A percentile compares a stretch with the other conserved stretches of the same genome.
phyloP scores from a whole-genome alignment of 2,113 vertebrate species.

The Pelecanus crispus region DNA sequence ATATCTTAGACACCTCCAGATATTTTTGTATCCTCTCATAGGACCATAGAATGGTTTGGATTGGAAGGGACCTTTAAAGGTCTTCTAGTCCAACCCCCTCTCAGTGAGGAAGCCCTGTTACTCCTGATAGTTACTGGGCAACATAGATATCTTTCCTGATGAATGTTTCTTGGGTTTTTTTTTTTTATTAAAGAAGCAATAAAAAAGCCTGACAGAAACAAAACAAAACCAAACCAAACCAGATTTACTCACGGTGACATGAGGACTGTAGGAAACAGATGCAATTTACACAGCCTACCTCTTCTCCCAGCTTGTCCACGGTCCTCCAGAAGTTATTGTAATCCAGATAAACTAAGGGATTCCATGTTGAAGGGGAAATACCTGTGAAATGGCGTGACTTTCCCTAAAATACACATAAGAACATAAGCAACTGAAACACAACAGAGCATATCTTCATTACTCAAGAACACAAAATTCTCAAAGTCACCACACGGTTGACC shows the following conservation, averaged over 20 bases:
- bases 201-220: neutral
- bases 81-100: neutral
- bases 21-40: neutral
- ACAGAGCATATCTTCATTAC: neutral
- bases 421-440: neutral
- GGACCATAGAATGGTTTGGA: neutral
- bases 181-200: neutral
- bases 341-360: conserved; percentile 77
- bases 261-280: neutral
- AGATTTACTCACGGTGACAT: neutral
- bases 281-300: conserved; percentile 64
- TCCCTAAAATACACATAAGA: conserved; percentile 68
- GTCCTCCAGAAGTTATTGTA: conserved; percentile 81
- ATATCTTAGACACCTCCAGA: neutral
- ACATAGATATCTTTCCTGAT: neutral
- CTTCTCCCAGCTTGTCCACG: conserved; percentile 76
- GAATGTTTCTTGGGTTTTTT: neutral
- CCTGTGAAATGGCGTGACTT: conserved; percentile 48
- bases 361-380: conserved; percentile 73
- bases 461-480: neutral
- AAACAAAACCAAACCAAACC: neutral
- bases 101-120: neutral
- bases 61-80: neutral
- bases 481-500: neutral
- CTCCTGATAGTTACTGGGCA: neutral